These are phyloP conservation scores for Ypsolopha sequella DNA, from an alignment of 2,888 invertebrate species.

Conservation along the genomic window DNA sequence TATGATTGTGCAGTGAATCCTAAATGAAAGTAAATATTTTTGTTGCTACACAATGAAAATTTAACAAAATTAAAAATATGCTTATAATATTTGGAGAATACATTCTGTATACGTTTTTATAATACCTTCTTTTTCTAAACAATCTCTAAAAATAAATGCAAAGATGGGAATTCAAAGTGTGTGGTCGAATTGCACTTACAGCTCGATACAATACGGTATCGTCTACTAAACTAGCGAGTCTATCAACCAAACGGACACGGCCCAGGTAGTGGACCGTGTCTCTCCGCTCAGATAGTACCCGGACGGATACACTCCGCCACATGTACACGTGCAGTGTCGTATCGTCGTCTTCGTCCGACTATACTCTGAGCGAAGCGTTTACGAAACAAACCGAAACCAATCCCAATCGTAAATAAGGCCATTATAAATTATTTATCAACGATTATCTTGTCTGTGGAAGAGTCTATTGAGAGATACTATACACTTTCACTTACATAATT, in stretches of 20 bases:
- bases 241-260: slow-evolving; percentile 18
- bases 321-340: no score
- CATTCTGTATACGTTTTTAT: not conserved
- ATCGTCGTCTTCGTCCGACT: slow-evolving; percentile 2
- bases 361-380: not conserved
- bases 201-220: not conserved
- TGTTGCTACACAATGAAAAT: not conserved
- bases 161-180: slow-evolving; percentile 23
- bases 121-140: not conserved
- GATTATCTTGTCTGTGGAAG: slow-evolving; percentile 38
- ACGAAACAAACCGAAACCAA: slow-evolving; percentile 4
- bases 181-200: slow-evolving; percentile 4
- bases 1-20: not conserved
- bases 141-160: slow-evolving; percentile 24
- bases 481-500: slow-evolving; percentile 60
- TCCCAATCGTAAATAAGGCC: slow-evolving; percentile 48
- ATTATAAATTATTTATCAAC: slow-evolving; percentile 30
- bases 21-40: no score
- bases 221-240: slow-evolving; percentile 49
- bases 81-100: not conserved
- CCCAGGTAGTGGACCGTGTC: no score
- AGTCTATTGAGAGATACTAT: slow-evolving; percentile 56
- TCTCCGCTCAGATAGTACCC: slow-evolving; percentile 15
- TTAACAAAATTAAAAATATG: no score
- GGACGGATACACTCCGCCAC: no score